Evolutionary conservation across 2,797 vertebrate species (phyloP).

Genomic region (Trachurus trachurus): DNA sequence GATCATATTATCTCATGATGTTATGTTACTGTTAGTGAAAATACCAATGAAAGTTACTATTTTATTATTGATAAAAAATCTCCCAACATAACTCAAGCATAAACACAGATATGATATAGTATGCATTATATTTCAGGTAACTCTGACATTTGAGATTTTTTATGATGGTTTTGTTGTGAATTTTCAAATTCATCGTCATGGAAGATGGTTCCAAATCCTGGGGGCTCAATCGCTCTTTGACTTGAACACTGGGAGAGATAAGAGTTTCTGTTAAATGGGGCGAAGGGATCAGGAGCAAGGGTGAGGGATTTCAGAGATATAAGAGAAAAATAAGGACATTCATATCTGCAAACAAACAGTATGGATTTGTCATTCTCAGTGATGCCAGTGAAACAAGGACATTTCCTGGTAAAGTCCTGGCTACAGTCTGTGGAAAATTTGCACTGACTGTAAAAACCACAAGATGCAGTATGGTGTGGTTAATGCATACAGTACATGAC

Average conservation of each 20-base stretch:
- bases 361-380: conserved; percentile 14
- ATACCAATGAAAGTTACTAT: no score
- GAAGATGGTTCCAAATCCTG: neutral
- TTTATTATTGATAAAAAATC: no score
- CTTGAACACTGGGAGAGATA: conserved; percentile 6
- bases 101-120: no score
- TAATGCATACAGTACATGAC: conserved; percentile 14
- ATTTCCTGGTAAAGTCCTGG: conserved; percentile 18
- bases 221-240: neutral
- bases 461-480: conserved; percentile 23
- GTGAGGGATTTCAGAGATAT: neutral
- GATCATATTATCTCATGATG: neutral
- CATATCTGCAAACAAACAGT: neutral
- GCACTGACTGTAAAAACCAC: conserved; percentile 5
- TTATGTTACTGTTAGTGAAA: neutral
- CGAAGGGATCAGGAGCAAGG: neutral
- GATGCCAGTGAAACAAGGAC: conserved; percentile 6
- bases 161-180: neutral
- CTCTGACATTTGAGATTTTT: neutral
- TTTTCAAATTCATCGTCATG: neutral
- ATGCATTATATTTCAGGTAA: neutral
- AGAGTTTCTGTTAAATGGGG: conserved; percentile 7
- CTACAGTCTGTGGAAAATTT: conserved; percentile 26
- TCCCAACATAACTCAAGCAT: no score
- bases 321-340: no score